A percentile compares a stretch with the other conserved stretches of the same genome.
Evolutionary conservation across 1,140 invertebrate species (phyloP).

Genomic region (Leptestheria dahalacensis): DNA sequence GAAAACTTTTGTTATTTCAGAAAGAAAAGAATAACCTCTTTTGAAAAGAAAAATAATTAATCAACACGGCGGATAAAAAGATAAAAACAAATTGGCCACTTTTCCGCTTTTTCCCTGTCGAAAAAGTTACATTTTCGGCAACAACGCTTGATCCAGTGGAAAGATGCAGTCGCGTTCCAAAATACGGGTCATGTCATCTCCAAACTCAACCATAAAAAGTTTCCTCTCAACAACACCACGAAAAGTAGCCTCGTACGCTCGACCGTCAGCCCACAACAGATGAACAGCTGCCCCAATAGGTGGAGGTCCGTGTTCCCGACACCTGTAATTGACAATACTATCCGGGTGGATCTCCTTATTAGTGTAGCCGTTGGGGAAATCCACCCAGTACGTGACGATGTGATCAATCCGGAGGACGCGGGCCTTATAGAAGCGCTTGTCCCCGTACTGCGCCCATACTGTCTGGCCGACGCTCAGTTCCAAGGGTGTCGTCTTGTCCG

Average conservation of each 20-base stretch:
- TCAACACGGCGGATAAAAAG: not conserved
- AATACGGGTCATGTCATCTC: not conserved
- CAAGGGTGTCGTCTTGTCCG: conserved; percentile 22
- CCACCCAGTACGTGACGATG: conserved; percentile 32
- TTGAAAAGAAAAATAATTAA: not conserved
- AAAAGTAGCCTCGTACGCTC: conserved; percentile 40
- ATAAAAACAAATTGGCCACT: no score
- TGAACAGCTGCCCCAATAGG: conserved; percentile 31
- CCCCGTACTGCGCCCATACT: conserved; percentile 40
- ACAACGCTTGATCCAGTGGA: not conserved
- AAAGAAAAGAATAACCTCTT: not conserved
- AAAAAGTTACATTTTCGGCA: not conserved
- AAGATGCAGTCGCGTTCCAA: not conserved
- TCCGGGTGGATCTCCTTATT: not conserved
- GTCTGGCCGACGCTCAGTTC: conserved; percentile 25
- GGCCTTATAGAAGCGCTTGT: conserved; percentile 41
- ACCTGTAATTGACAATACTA: conserved; percentile 15
- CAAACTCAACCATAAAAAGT: conserved; percentile 4
- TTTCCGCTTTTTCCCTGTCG: not conserved
- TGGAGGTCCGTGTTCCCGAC: conserved; percentile 28
- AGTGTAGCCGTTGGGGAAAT: conserved; percentile 24
- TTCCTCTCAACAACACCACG: conserved; percentile 32
- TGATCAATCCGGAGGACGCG: conserved; percentile 39
- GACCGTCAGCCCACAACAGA: conserved; percentile 42
- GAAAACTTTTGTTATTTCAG: no score